A percentile compares a stretch with the other conserved stretches of the same genome.
phyloP scores from a whole-genome alignment of 2,888 invertebrate genomes.

The Myopa testacea region DNA sequence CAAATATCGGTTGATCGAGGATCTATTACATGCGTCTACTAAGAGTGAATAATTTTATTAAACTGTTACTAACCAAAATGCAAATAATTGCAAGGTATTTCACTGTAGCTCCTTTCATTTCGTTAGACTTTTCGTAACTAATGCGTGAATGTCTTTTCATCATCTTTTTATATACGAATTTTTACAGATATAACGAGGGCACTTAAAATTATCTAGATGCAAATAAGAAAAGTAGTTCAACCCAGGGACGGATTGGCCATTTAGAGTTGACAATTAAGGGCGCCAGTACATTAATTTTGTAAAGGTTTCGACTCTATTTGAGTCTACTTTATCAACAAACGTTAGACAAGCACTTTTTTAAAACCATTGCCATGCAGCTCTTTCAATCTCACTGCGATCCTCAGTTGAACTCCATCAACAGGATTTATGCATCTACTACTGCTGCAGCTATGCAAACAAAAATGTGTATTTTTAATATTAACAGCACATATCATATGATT shows the following conservation, averaged over 20 bases:
- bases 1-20: slow-evolving; percentile 22
- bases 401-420: no score
- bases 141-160: slow-evolving; percentile 8
- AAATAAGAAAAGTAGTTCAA: slow-evolving; percentile 35
- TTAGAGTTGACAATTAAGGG: background rate
- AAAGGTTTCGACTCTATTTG: background rate
- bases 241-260: background rate
- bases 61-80: slow-evolving; percentile 36
- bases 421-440: slow-evolving; percentile 21
- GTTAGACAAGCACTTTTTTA: no score
- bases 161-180: slow-evolving; percentile 15
- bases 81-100: slow-evolving; percentile 27
- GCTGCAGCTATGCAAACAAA: slow-evolving; percentile 12
- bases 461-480: background rate
- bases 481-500: background rate
- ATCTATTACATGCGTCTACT: background rate
- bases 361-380: no score
- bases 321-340: background rate
- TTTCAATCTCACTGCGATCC: no score
- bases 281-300: background rate
- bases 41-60: background rate
- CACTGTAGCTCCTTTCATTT: slow-evolving; percentile 30
- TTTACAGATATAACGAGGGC: background rate
- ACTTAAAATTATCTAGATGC: slow-evolving; percentile 10
- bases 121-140: slow-evolving; percentile 31